Evolutionary conservation across 1,140 invertebrate genomes (phyloP).

Genomic region (Hirudo medicinalis): DNA sequence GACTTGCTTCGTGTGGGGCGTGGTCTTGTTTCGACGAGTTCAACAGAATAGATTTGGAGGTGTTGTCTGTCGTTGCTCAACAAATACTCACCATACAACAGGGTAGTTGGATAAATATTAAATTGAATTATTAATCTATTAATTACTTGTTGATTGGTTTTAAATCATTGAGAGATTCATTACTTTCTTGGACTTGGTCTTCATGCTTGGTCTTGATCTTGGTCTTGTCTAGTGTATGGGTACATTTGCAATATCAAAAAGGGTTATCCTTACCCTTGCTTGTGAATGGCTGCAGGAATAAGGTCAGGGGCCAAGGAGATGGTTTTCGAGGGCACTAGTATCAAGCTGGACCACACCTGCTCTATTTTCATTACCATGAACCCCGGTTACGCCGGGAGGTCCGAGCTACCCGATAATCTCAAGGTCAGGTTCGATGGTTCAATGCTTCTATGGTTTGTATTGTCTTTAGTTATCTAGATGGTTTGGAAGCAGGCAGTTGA

Average conservation of each 20-base stretch:
- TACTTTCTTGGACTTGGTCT: background rate
- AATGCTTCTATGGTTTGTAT: no score
- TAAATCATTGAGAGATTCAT: no score
- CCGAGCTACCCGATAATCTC: slow-evolving; percentile 82
- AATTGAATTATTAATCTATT: no score
- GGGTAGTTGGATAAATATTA: slow-evolving; percentile 26
- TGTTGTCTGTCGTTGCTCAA: slow-evolving; percentile 71
- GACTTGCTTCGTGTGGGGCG: slow-evolving; percentile 80
- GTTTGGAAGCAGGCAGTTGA: no score
- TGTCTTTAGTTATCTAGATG: no score
- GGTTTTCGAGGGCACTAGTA: slow-evolving; percentile 74
- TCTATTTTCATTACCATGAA: slow-evolving; percentile 93
- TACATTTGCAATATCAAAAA: no score
- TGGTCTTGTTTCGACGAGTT: slow-evolving; percentile 98
- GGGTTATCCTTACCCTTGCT: no score
- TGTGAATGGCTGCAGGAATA: slow-evolving; percentile 46
- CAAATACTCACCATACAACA: slow-evolving; percentile 44
- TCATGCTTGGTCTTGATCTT: background rate
- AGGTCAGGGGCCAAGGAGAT: slow-evolving; percentile 58
- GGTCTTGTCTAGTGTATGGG: background rate
- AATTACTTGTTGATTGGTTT: no score
- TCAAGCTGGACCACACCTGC: slow-evolving; percentile 71
- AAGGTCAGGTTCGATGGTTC: slow-evolving; percentile 44
- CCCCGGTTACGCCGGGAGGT: slow-evolving; percentile 74
- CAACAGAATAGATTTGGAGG: slow-evolving; percentile 76